Evolutionary conservation across 1,140 invertebrate genomes (phyloP).

Genomic region (Solen grandis): DNA sequence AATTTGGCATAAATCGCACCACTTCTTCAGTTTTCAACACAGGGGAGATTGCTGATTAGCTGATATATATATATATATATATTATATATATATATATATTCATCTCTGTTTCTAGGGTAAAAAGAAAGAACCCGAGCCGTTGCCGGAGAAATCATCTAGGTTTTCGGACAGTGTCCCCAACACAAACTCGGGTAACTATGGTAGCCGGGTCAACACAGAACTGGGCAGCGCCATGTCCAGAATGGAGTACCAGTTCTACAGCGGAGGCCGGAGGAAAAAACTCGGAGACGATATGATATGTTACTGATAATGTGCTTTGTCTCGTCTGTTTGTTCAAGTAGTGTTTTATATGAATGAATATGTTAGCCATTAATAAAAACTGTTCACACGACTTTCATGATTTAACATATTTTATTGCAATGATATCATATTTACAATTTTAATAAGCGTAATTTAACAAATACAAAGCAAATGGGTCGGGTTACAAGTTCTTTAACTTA

Average conservation of each 20-base stretch:
- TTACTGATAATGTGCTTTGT: conserved; percentile 70
- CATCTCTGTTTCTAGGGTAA: conserved; percentile 69
- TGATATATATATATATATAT: conserved; percentile 79
- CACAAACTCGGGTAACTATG: conserved; percentile 79
- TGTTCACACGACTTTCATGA: too few relatives aligned
- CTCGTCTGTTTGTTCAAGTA: too few relatives aligned
- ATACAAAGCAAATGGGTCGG: too few relatives aligned
- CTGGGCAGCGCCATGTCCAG: conserved; percentile 70
- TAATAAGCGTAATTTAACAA: too few relatives aligned
- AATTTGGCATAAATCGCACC: too few relatives aligned
- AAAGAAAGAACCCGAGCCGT: conserved; percentile 65
- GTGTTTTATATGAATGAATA: too few relatives aligned
- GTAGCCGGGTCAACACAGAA: conserved; percentile 69
- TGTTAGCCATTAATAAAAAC: too few relatives aligned
- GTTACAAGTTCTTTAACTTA: too few relatives aligned
- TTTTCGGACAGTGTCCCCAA: conserved; percentile 78
- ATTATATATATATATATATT: conserved; percentile 23
- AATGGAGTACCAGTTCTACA: conserved; percentile 76
- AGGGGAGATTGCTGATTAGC: too few relatives aligned
- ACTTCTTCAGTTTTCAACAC: too few relatives aligned
- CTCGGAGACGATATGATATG: conserved; percentile 76
- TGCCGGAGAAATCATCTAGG: conserved; percentile 70
- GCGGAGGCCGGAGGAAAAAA: conserved; percentile 69
- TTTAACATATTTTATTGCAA: too few relatives aligned
- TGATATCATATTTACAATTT: too few relatives aligned